Conservation (phyloP, 2,888 invertebrate species). For the Pristionchus japonicus region DNA sequence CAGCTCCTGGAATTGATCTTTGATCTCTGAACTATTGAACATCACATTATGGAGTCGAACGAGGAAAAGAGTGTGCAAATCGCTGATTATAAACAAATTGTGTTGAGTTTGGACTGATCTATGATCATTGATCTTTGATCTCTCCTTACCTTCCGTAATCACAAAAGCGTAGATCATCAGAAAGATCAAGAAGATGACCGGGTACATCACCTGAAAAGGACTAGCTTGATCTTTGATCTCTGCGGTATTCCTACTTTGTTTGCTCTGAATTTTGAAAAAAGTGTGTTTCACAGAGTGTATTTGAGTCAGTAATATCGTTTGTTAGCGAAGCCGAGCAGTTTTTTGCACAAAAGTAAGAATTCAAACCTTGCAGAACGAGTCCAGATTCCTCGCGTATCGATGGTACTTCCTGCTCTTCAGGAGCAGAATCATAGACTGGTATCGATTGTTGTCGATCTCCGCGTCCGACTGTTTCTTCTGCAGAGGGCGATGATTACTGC, state of each 20-base stretch:
- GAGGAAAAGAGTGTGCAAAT: no score
- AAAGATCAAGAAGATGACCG: slow-evolving; percentile 70
- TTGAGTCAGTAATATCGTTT: not conserved
- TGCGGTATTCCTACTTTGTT: not conserved
- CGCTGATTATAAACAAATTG: no score
- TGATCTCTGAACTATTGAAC: no score
- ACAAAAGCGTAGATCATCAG: slow-evolving; percentile 71
- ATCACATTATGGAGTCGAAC: no score
- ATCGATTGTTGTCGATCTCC: slow-evolving; percentile 56
- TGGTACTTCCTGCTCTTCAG: slow-evolving; percentile 67
- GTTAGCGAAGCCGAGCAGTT: no score
- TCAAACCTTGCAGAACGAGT: slow-evolving; percentile 73
- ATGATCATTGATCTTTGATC: no score
- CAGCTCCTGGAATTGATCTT: not conserved
- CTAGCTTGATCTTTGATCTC: not conserved
- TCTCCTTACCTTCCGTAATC: slow-evolving; percentile 69
- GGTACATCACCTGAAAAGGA: slow-evolving; percentile 64
- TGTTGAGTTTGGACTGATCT: no score
- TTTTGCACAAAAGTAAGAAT: no score
- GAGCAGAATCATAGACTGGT: slow-evolving; percentile 60
- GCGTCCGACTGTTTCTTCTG: slow-evolving; percentile 56
- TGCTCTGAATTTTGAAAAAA: not conserved
- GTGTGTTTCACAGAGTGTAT: not conserved
- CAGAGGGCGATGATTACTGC: slow-evolving; percentile 24
- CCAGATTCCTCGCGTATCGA: slow-evolving; percentile 64